phyloP scores from a whole-genome alignment of 2,797 vertebrate genomes.

The Sebastes kiyomatsui region DNA sequence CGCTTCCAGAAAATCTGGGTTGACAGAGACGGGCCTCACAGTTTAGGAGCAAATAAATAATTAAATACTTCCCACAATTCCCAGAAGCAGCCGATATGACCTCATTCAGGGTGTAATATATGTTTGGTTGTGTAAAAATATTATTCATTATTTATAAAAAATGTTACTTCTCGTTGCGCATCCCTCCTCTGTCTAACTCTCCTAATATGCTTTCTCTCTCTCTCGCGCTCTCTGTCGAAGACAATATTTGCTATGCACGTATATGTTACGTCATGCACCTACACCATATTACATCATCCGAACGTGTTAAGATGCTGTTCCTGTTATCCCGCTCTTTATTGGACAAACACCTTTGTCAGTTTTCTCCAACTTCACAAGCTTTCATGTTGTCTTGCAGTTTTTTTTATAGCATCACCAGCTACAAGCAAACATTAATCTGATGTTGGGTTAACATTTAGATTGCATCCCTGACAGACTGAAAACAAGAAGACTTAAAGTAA shows the following conservation, averaged over 20 bases:
- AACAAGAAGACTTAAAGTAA: not conserved
- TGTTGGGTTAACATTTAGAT: not conserved
- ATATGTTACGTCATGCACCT: not conserved
- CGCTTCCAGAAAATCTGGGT: not conserved
- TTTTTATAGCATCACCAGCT: not conserved
- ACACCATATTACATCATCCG: not conserved
- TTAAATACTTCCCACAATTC: not conserved
- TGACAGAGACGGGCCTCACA: not conserved
- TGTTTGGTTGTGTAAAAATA: not conserved
- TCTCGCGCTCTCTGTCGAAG: too few relatives aligned
- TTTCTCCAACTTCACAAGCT: not conserved
- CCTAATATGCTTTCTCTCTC: too few relatives aligned
- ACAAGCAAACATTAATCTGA: not conserved
- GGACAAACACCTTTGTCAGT: not conserved
- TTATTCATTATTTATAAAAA: not conserved
- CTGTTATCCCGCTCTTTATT: not conserved
- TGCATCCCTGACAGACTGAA: not conserved
- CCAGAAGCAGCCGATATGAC: not conserved
- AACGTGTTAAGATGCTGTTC: not conserved
- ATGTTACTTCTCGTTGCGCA: not conserved
- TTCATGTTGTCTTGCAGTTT: not conserved
- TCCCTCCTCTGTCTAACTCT: not conserved
- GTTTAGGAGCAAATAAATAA: not conserved
- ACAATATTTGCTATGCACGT: constrained; percentile 6
- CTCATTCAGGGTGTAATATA: not conserved